Conservation (phyloP, 2,888 invertebrate species). For the Tolmerus cingulatus region DNA sequence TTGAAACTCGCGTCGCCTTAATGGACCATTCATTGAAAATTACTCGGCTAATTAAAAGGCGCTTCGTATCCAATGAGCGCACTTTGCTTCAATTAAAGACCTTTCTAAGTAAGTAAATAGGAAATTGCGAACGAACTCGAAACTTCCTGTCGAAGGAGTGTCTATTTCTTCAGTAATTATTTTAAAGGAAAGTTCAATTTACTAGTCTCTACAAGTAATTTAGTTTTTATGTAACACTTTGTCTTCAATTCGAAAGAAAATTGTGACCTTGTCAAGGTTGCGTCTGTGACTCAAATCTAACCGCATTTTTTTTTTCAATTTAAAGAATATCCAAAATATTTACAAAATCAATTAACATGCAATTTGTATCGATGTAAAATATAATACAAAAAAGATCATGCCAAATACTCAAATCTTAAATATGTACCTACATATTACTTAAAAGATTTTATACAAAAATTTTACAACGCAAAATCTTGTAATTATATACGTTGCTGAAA, state of each 20-base stretch:
- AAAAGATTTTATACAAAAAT: too few species aligned
- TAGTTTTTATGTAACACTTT: background rate
- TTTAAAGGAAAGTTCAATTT: background rate
- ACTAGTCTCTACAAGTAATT: background rate
- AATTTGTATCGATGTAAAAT: too few species aligned
- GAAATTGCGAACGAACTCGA: background rate
- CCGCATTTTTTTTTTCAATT: background rate
- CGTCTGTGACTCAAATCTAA: background rate
- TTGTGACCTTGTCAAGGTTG: background rate
- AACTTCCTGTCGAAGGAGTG: background rate
- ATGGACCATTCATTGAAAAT: slow-evolving; percentile 40
- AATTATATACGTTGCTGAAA: too few species aligned
- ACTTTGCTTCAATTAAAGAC: background rate
- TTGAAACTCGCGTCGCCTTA: slow-evolving; percentile 48
- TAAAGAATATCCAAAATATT: background rate
- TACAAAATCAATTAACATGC: background rate
- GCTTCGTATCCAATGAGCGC: background rate
- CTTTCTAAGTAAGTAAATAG: background rate
- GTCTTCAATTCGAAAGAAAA: background rate
- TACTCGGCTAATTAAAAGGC: background rate
- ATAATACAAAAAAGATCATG: too few species aligned
- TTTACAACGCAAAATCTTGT: too few species aligned
- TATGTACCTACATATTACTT: too few species aligned
- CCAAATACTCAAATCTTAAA: too few species aligned
- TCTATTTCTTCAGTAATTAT: background rate